Conservation (phyloP, 2,888 invertebrate genomes). For the Heliconius ethilla region DNA sequence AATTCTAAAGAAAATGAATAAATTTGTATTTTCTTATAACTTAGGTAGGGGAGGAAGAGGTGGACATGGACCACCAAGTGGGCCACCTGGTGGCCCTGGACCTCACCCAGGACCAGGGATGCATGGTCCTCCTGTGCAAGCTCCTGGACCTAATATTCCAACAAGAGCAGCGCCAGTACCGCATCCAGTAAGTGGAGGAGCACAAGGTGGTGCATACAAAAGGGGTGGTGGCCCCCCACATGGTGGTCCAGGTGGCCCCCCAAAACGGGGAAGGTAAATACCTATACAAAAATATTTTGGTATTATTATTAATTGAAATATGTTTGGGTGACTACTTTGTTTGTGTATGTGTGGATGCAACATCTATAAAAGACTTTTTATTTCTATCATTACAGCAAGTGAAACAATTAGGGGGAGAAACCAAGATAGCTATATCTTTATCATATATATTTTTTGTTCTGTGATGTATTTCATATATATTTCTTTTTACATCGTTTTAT, state of each 20-base stretch:
- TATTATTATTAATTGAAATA: no score
- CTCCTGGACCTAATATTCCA: conserved; percentile 47
- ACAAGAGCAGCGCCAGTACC: conserved; percentile 50
- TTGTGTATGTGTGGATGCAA: no score
- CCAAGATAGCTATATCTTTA: no score
- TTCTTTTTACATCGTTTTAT: no score
- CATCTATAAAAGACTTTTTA: no score
- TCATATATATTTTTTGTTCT: no score
- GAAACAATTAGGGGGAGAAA: no score
- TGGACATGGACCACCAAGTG: conserved; percentile 59
- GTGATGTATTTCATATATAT: no score
- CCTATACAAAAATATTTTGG: no score
- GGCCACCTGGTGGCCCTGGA: conserved; percentile 44
- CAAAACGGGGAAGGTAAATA: conserved; percentile 69
- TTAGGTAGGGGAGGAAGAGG: conserved; percentile 58
- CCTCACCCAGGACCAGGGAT: conserved; percentile 39
- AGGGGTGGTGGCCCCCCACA: conserved; percentile 67
- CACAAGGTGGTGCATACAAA: conserved; percentile 59
- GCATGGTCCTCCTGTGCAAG: conserved; percentile 43
- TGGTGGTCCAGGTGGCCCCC: conserved; percentile 67
- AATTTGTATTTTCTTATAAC: conserved; percentile 8
- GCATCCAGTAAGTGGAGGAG: conserved; percentile 48
- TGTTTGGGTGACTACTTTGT: no score
- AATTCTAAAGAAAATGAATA: background rate
- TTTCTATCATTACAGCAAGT: no score